Percentiles rank a stretch among this genome's conserved stretches.
phyloP scores from a whole-genome alignment of 1,140 invertebrate species.

The Nephotettix cincticeps region DNA sequence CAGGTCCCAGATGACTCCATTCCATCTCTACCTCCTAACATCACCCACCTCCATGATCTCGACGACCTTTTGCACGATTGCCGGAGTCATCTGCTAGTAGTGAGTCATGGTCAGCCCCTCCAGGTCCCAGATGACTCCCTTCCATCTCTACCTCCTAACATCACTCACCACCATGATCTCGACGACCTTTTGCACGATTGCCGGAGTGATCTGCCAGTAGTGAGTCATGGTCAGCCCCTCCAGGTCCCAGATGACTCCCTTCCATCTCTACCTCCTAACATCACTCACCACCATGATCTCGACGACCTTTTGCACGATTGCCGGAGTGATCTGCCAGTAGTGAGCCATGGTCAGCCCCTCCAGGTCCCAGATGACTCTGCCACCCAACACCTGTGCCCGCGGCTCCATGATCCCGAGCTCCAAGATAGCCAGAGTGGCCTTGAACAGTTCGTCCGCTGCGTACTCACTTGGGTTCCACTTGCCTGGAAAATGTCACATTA shows the following conservation, averaged over 20 bases:
- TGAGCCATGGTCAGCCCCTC: constrained; percentile 67
- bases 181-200: constrained; percentile 61
- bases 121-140: neutral
- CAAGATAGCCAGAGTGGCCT: constrained; percentile 65
- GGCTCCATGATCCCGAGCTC: constrained; percentile 73
- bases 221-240: constrained; percentile 46
- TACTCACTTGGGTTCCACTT: constrained; percentile 71
- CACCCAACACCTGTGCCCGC: constrained; percentile 70
- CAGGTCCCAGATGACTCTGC: constrained; percentile 72
- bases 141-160: constrained; percentile 3
- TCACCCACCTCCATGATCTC: constrained; percentile 63
- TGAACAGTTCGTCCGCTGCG: constrained; percentile 67
- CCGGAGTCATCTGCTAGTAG: constrained; percentile 69
- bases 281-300: constrained; percentile 63
- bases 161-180: constrained; percentile 63
- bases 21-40: no score
- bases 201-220: constrained; percentile 69
- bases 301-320: constrained; percentile 61
- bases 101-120: constrained; percentile 46
- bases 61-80: constrained; percentile 61
- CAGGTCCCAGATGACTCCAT: constrained; percentile 73
- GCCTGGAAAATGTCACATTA: constrained; percentile 54
- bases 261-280: constrained; percentile 3
- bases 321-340: constrained; percentile 69
- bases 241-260: neutral